Evolutionary conservation across 35 echinoderm and acorn worm species (phyloP).

Genomic region (Ptychodera flava): DNA sequence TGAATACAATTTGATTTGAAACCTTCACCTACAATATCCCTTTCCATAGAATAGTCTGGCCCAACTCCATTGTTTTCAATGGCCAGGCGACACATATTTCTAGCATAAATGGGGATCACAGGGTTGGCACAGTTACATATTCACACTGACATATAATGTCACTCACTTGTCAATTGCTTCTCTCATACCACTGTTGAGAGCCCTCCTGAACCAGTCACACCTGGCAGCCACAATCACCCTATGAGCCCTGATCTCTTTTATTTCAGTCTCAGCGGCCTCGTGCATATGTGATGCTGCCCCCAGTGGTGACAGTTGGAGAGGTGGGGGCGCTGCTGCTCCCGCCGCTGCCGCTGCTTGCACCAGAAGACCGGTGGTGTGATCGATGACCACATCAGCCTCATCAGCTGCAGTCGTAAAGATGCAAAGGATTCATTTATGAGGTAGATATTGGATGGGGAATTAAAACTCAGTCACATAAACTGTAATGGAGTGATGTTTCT

Average conservation of each 20-base stretch:
- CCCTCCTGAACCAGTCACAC: slow-evolving; percentile 82
- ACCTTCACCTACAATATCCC: too few species aligned
- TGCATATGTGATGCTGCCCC: neutral
- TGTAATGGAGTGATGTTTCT: neutral
- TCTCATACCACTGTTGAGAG: slow-evolving; percentile 78
- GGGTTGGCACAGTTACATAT: too few species aligned
- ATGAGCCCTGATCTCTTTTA: slow-evolving; percentile 43
- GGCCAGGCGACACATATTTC: too few species aligned
- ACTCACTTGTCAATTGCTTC: slow-evolving; percentile 86
- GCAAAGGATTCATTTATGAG: neutral
- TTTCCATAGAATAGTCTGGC: too few species aligned
- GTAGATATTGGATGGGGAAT: neutral
- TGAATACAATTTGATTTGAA: neutral
- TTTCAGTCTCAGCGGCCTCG: neutral
- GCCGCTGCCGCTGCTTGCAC: slow-evolving; percentile 34
- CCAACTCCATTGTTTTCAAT: too few species aligned
- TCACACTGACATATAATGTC: too few species aligned
- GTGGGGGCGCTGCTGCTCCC: slow-evolving; percentile 10
- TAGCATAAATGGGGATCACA: too few species aligned
- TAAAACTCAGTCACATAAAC: neutral
- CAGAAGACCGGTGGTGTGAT: slow-evolving; percentile 47
- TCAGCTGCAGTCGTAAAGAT: slow-evolving; percentile 32
- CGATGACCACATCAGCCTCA: slow-evolving; percentile 67
- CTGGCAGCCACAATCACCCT: slow-evolving; percentile 61
- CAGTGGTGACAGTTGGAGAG: neutral